Evolutionary conservation across 1,140 invertebrate species (phyloP), one percentile per base, ranked within the genome.

Genomic region (Rhyacophila brunnea): DNA sequence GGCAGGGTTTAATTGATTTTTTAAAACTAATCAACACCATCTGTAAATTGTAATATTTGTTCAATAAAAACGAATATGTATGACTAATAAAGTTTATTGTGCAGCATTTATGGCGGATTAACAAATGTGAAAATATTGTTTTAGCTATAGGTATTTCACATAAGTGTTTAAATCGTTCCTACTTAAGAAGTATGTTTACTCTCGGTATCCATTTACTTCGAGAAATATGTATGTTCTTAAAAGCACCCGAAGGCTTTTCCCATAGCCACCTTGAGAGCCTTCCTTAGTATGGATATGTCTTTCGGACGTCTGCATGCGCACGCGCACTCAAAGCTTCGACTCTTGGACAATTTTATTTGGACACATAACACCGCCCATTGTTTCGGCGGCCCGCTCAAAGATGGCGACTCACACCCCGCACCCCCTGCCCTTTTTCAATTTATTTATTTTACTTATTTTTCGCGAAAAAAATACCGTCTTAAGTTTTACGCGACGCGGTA

Each of bases 301-400:
- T 11, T 19, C 52, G 42, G 52, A 46, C 52, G 52, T 55, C 43
- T 55, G 42, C 23, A 13, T 44, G 23, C 23, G 32, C 42, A 47
- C 52, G 44, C 54, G 35, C 54, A 48, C 54, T 45, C 23, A 28
- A 28, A 28, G 23, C 54, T 45, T 40, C 44, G 54, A 48, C 54
- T 44, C 34, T 14, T 28, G 32, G 42, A 49, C 54, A 49, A 40
- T 48, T 28, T 28, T 28, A 28, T 28, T 48, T 34, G 45, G 48
- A 49, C 54, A 57, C 46, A 45, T 17, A 45, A 49, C 54, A 49
- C 42, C 54, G 54, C 44, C 54, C 54, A 57, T 57, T 57, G 54
- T 57, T 57, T 57, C 54, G 52, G 34, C 54, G 17, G 44, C 54
- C 54, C 34, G 44, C 54, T 55, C 52, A 57, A 49, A 57, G 54